Evolutionary conservation across 30 jellyfish, hydroid and myxozoan species (phyloP), one percentile per base, ranked within the genome.

Genomic region (Phacellophora camtschatica): DNA sequence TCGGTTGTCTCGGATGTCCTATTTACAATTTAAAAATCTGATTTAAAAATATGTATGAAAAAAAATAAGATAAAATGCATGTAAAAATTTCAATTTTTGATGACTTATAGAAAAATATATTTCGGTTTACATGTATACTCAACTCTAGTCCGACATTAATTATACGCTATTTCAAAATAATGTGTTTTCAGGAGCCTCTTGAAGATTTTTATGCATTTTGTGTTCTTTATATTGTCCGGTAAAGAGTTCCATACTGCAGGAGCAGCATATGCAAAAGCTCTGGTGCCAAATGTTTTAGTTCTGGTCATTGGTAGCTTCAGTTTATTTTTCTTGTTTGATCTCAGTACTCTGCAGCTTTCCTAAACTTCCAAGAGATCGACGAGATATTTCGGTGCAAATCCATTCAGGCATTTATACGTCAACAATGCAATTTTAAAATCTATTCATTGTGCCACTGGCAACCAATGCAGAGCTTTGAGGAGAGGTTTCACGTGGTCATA

Each of bases 401-500:
- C 77, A 63, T 63, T 27, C 48, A 63, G 42, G n/a, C n/a, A n/a
- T n/a, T n/a, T n/a, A n/a, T n/a, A n/a, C n/a, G n/a, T n/a, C n/a
- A n/a, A n/a, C n/a, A 19, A 28, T 13, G 3, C 61, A 24, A 63
- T 30, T 34, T 63, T 63, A 28, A 63, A 63, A 1, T 63, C 61
- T 27, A 27, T 63, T 30, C 48, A 28, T 30, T 29, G 42, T 24
- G 77, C 36, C 13, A 63, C 59, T 4, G 77, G 77, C 50, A 63
- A 28, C 77, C 77, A 63, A 36, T 63, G 77, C 23, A 63, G 42
- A 4, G 62, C 36, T 30, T 63, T 34, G 42, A 63, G 77, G 5
- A 63, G 10, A 32, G 62, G 77, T 27, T 27, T 30, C 23, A 32
- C 59, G 5, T 63, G 77, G 16, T 63, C 77, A 63, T 25, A 30